Conservation (phyloP, 2,888 invertebrate genomes). For the Nyleta sp. region DNA sequence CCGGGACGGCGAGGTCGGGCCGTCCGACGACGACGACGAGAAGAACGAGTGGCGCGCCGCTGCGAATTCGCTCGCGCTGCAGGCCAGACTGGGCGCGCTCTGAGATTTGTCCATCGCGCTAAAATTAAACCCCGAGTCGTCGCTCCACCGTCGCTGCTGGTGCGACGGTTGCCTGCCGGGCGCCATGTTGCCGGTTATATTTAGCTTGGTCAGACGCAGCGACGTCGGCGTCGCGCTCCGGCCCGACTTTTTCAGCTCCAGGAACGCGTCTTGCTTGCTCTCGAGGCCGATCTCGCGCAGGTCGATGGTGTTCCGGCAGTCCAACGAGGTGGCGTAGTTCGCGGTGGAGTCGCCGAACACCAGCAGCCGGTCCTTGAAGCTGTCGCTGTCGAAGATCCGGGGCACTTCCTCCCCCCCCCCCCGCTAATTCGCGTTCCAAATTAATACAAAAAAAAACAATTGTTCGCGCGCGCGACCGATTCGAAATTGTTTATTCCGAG, state of each 20-base stretch:
- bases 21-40: conserved; percentile 60
- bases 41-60: conserved; percentile 47
- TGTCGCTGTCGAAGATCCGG: conserved; percentile 68
- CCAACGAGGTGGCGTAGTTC: conserved; percentile 76
- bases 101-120: conserved; percentile 81
- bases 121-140: conserved; percentile 79
- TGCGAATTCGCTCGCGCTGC: conserved; percentile 74
- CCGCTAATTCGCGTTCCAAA: too few relatives aligned
- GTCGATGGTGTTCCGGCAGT: conserved; percentile 79
- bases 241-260: conserved; percentile 75
- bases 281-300: conserved; percentile 80
- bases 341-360: conserved; percentile 76
- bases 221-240: conserved; percentile 72
- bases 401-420: conserved; percentile 70
- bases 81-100: conserved; percentile 81
- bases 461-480: too few relatives aligned
- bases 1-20: conserved; percentile 55
- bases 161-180: conserved; percentile 68
- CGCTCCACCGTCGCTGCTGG: conserved; percentile 72
- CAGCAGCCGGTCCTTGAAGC: conserved; percentile 76
- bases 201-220: conserved; percentile 76
- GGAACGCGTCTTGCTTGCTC: conserved; percentile 74
- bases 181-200: conserved; percentile 76
- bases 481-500: too few relatives aligned
- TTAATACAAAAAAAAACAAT: too few relatives aligned